Conservation (phyloP, 2,113 vertebrate species). For the Emydura subglobosa region DNA sequence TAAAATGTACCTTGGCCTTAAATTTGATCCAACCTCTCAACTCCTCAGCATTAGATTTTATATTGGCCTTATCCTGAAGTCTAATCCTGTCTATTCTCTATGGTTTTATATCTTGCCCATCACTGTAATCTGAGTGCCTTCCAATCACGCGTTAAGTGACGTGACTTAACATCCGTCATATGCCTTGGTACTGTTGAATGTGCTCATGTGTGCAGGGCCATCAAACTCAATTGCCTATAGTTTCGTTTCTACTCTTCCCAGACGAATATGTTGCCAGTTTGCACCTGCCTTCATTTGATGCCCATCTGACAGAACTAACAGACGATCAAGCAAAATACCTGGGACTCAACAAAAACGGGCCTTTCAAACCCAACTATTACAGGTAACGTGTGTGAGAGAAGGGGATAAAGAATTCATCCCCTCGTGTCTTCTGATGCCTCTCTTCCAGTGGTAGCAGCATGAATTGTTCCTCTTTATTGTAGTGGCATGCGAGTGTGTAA, state of each 20-base stretch:
- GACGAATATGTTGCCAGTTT: conserved; percentile 90
- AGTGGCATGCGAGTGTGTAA: neutral
- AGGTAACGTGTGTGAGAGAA: conserved; percentile 71
- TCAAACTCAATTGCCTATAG: neutral
- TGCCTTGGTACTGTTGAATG: neutral
- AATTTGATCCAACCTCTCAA: neutral
- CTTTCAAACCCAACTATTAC: conserved; percentile 91
- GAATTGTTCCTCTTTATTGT: neutral
- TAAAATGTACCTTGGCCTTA: neutral
- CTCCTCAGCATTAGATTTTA: neutral
- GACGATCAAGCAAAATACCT: conserved; percentile 90
- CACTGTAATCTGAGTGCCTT: neutral
- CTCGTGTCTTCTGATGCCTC: neutral
- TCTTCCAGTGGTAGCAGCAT: neutral
- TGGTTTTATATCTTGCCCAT: neutral
- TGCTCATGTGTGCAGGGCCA: neutral
- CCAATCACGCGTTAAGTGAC: neutral
- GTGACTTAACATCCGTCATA: neutral
- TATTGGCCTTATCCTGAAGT: neutral
- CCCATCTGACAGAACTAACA: conserved; percentile 87
- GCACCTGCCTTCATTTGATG: conserved; percentile 88
- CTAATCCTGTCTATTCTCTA: neutral
- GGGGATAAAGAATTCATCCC: neutral
- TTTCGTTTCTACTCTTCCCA: conserved; percentile 21
- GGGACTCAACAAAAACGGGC: conserved; percentile 90